Evolutionary conservation across 2,113 vertebrate genomes (phyloP).

Genomic region (Aramus guarauna): DNA sequence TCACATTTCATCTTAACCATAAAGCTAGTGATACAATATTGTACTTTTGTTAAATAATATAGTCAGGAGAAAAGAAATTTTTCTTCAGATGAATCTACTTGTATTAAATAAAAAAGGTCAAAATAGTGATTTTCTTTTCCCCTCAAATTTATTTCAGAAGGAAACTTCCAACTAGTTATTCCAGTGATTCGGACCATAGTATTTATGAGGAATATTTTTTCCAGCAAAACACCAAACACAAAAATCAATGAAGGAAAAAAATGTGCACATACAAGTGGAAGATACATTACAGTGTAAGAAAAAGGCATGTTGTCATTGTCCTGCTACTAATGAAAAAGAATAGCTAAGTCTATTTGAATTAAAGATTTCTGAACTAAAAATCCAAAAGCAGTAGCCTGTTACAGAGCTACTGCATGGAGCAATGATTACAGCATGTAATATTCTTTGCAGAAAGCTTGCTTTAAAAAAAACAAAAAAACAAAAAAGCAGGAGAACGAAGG

Average conservation of each 20-base stretch:
- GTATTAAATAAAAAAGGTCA: not conserved
- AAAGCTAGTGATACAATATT: not conserved
- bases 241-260: not conserved
- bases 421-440: not conserved
- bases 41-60: not conserved
- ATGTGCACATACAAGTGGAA: not conserved
- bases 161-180: not conserved
- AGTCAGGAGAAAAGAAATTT: not conserved
- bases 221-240: not conserved
- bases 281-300: not conserved
- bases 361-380: not conserved
- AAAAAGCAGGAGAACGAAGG: not conserved
- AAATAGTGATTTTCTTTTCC: not conserved
- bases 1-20: not conserved
- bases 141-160: not conserved
- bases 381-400: not conserved
- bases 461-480: not conserved
- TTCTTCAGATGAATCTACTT: not conserved
- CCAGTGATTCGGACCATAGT: not conserved
- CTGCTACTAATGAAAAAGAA: not conserved
- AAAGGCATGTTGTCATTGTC: not conserved
- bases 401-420: not conserved
- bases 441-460: not conserved
- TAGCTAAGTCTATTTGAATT: not conserved
- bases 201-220: not conserved